Evolutionary conservation across 1,140 invertebrate genomes (phyloP).

Genomic region (Bombus fervidus): DNA sequence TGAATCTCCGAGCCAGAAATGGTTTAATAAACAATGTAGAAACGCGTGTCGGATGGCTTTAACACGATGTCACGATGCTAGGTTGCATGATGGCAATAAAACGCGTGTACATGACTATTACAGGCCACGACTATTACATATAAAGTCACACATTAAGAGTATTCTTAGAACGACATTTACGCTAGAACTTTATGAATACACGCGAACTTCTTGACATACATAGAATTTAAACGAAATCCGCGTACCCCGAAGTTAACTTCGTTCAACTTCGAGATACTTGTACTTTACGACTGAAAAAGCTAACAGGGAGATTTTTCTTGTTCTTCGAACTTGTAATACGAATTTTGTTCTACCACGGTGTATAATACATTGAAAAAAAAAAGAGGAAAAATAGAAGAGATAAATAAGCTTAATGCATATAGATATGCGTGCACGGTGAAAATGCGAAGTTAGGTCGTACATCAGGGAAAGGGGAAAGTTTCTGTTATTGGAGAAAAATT

Average conservation of each 20-base stretch:
- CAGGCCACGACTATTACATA: too few relatives aligned
- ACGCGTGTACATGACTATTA: too few relatives aligned
- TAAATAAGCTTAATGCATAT: conserved; percentile 15
- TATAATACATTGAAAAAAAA: neutral
- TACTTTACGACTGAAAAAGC: neutral
- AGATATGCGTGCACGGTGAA: neutral
- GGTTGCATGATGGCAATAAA: neutral
- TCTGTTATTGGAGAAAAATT: conserved; percentile 38
- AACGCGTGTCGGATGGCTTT: too few relatives aligned
- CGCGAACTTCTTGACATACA: neutral
- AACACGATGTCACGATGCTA: too few relatives aligned
- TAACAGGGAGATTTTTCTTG: neutral
- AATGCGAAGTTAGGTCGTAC: conserved; percentile 17
- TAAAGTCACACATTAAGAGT: neutral
- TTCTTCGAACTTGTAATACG: neutral
- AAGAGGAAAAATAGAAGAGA: neutral
- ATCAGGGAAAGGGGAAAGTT: conserved; percentile 41
- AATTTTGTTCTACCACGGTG: neutral
- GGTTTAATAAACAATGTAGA: too few relatives aligned
- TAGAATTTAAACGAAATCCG: neutral
- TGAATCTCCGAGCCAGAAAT: too few relatives aligned
- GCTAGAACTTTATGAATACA: neutral
- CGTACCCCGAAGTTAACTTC: neutral
- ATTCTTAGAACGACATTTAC: neutral
- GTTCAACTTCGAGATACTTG: neutral